Evolutionary conservation across 1,140 invertebrate genomes (phyloP), one percentile per base, ranked within the genome.

Genomic region (Coenobita brevimanus): DNA sequence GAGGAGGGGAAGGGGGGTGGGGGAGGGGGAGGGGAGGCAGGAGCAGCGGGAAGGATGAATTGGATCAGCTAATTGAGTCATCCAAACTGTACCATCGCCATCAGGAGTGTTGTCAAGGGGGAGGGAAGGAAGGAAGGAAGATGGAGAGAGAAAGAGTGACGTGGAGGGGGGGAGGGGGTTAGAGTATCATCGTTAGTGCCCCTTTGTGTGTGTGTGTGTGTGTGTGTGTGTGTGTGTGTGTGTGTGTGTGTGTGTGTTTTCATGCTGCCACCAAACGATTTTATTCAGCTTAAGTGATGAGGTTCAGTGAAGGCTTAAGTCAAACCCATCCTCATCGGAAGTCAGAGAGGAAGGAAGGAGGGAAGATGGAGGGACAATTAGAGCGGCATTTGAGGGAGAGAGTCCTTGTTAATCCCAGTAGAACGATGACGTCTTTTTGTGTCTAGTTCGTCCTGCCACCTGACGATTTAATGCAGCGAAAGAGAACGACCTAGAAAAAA

Each of bases 21-120:
- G 21, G 76, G 24, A 8, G 46, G 76, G 76, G 33, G 50, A 17
- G 82, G 67, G 69, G 43, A 38, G 46, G 69, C 67, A 30, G 36
- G 30, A 41, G 36, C 15, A 36, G 24, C 27, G n/a, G 30, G 71
- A n/a, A 41, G 83, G 46, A 78, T 85, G 69, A 78, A 76, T 60
- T 76, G 54, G 83, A 78, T 78, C 73, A 76, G 54, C 78, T 85
- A 85, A 85, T 85, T 85, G 73, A 85, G 71, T 85, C 83, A 85
- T 85, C 73, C 24, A 43, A 67, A 78, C 73, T 78, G 38, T 73
- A 85, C 69, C 82, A 69, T 78, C n/a, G 41, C 50, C 57, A 57
- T 60, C 69, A 27, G 2, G 24, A 30, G 69, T 33, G 67, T 3
- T 71, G 67, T 6, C 41, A 71, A 71, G 24, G 10, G 10, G 24